Evolutionary conservation across 2,888 invertebrate species (phyloP), one percentile per base, ranked within the genome.

Genomic region (Disparrhopalites patrizii): DNA sequence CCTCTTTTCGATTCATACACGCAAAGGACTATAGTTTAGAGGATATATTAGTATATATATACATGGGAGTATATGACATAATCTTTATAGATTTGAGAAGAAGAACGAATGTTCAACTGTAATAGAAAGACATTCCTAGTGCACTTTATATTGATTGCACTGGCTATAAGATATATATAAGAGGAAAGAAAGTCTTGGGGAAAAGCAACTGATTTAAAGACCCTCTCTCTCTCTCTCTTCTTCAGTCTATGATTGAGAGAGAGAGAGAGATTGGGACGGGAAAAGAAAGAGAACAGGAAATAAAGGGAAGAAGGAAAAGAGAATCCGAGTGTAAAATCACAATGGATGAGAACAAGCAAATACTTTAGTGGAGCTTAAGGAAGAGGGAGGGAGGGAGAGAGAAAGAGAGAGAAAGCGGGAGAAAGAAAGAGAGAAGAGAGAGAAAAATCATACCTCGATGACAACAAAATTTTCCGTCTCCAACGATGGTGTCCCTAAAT

Each of bases 401-500:
- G 7, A 51, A 47, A 47, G 23, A 51, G 28, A 25, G n/a, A n/a
- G n/a, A n/a, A n/a, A n/a, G n/a, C n/a, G n/a, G n/a, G n/a, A n/a
- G n/a, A n/a, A n/a, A n/a, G n/a, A n/a, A n/a, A n/a, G 43, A 43
- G 18, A 43, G 5, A 52, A 27, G 30, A 52, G 13, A 28, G 31
- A 57, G 40, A 33, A 54, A 43, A 47, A 36, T 58, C 72, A 71
- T 73, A 93, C 85, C 80, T 94, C 92, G 62, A 97, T 85, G 60
- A 81, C 77, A 36, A 97, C 85, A 67, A 87, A 85, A 66, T 91
- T 88, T 77, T 90, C 89, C 1, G 92, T 85, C 68, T 87, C 86
- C 70, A 93, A 81, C 3, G 90, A 83, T 0, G 93, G 93, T 64
- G 85, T 86, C 0, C 95, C 97, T 33, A 87, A 85, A 81, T 97